Evolutionary conservation across 2,113 vertebrate genomes (phyloP).

Genomic region (Siphamia tubifer): DNA sequence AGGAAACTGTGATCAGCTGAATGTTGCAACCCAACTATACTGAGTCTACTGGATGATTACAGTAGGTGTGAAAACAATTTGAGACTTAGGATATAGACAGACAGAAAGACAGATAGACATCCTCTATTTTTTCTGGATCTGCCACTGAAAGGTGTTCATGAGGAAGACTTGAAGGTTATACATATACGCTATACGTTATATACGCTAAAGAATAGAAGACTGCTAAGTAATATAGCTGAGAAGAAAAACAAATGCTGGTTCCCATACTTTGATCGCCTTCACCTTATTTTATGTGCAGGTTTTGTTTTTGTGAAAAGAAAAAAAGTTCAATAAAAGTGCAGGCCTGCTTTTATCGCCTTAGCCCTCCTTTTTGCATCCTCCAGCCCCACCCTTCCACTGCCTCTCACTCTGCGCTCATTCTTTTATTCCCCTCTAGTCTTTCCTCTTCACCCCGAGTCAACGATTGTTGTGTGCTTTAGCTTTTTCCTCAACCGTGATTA

Average conservation of each 20-base stretch:
- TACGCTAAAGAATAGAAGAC: neutral
- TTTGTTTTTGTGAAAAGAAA: conserved; percentile 46
- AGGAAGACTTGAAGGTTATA: neutral
- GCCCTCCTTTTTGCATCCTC: conserved; percentile 34
- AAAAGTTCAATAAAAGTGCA: conserved; percentile 72
- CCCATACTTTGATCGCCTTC: conserved; percentile 56
- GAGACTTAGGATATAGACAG: no score
- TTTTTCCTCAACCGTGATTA: conserved; percentile 33
- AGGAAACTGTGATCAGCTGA: no score
- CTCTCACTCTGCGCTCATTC: conserved; percentile 79
- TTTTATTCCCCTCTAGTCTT: conserved; percentile 66
- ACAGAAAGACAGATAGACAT: no score
- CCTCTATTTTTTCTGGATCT: no score
- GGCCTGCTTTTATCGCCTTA: conserved; percentile 17
- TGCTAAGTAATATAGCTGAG: conserved; percentile 42
- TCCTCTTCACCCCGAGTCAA: conserved; percentile 58
- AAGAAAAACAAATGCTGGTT: conserved; percentile 64
- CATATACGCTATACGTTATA: neutral
- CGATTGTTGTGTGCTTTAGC: conserved; percentile 54
- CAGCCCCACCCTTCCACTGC: conserved; percentile 41
- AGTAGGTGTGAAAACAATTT: no score
- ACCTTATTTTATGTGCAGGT: conserved; percentile 39
- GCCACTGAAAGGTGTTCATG: neutral
- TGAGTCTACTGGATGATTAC: no score
- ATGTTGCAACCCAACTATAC: no score